Evolutionary conservation across 2,113 vertebrate species (phyloP).

Genomic region (Malaclemys terrapin): DNA sequence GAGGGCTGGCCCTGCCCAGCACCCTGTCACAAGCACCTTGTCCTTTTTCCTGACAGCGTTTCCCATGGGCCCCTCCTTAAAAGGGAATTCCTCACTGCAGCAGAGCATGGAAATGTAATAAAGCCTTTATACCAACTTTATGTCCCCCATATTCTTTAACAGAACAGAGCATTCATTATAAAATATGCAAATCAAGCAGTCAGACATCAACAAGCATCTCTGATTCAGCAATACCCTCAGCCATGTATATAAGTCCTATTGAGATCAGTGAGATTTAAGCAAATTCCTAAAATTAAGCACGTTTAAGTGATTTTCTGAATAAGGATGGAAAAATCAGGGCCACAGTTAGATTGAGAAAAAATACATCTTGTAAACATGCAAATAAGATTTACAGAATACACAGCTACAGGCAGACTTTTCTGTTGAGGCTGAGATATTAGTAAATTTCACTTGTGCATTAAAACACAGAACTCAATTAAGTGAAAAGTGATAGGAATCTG

Average conservation of each 20-base stretch:
- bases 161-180: neutral
- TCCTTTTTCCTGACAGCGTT: neutral
- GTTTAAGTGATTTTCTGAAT: neutral
- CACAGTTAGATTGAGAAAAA: neutral
- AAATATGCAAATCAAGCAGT: fast-evolving
- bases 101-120: neutral
- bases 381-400: neutral
- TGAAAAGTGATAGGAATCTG: neutral
- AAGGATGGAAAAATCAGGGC: neutral
- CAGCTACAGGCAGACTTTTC: neutral
- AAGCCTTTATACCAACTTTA: fast-evolving
- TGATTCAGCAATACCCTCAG: neutral
- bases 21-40: neutral
- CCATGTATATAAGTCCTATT: fast-evolving
- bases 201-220: neutral
- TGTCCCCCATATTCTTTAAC: neutral
- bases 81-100: neutral
- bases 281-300: neutral
- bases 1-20: too few species aligned
- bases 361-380: neutral
- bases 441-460: neutral
- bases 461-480: neutral
- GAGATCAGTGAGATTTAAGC: neutral
- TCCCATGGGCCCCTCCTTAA: neutral
- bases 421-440: neutral